Base-by-base conservation (phyloP, 2,888 invertebrate species). In the Acronicta psi region DNA sequence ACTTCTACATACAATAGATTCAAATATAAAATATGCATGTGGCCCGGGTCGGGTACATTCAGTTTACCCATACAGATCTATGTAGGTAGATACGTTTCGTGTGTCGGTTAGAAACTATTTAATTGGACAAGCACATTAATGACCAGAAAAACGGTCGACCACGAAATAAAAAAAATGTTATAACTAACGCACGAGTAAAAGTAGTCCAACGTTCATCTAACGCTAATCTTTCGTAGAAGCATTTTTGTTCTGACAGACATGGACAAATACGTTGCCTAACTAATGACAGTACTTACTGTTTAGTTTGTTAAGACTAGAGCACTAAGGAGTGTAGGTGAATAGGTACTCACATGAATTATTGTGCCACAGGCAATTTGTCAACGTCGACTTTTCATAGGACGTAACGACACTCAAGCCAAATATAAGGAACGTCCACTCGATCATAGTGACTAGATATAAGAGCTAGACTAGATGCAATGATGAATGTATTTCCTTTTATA, bases 301-400 rank as follows among this genome's bases (percentile, higher is more conserved):
- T n/a, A n/a, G n/a, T n/a, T n/a, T n/a, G n/a, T n/a, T n/a, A n/a
- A n/a, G n/a, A n/a, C n/a, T n/a, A n/a, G n/a, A n/a, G n/a, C n/a
- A n/a, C n/a, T n/a, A n/a, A n/a, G 23, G 11, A 31, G 13, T 37
- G 9, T 16, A 34, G n/a, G 25, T 25, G 34, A 34, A 40, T 50
- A 43, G 13, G 16, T 70, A 86, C 89, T 88, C 66, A 88, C 89
- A 88, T 64, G 82, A 64, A 66, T 84, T 80, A 71, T 86, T 87
- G 60, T 86, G 81, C 89, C 89, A 89, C 18, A 89, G 57, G 69
- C 90, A 89, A 56, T 57, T 55, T 47, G 45, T 29, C 10, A 73
- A 57, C 16, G 77, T 65, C 1, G 77, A 72, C 50, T 63, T 81
- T 43, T 77, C 62, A 49, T 84, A 83, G 20, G 69, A 56, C 17